A percentile compares a stretch with the other conserved stretches of the same genome.
These are phyloP conservation scores for Dolichotis patagonum DNA, from an alignment of 2,113 vertebrate genomes.

Conservation along the genomic window DNA sequence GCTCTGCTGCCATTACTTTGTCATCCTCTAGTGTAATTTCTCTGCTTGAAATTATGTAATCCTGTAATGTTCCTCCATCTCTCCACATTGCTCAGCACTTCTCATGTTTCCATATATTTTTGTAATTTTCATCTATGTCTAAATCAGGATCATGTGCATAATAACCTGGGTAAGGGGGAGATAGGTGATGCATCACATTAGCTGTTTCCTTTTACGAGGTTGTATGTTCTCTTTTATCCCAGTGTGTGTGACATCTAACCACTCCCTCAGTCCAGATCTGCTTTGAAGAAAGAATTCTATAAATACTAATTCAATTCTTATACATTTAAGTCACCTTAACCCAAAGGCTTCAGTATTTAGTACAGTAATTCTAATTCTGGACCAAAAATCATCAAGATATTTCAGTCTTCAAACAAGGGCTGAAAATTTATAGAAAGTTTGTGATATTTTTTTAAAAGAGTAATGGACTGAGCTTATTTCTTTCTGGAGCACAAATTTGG, in stretches of 20 bases:
- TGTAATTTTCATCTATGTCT: background rate
- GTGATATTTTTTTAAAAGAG: background rate
- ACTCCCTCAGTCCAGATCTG: background rate
- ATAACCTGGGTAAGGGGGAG: background rate
- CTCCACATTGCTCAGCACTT: background rate
- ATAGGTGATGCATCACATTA: background rate
- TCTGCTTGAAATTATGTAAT: background rate
- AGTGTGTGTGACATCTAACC: background rate
- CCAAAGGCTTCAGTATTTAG: background rate
- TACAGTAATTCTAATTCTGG: background rate
- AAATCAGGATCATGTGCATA: background rate
- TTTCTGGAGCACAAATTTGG: background rate
- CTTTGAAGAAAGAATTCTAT: background rate
- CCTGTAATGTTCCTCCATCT: background rate
- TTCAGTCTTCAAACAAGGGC: background rate
- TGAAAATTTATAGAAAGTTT: background rate
- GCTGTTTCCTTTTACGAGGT: background rate
- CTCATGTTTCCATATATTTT: background rate
- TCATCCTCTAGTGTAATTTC: background rate
- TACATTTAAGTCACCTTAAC: background rate
- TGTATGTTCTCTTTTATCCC: background rate
- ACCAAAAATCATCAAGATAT: constrained; percentile 2
- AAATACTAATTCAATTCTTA: background rate
- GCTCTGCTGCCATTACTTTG: background rate
- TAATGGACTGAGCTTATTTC: background rate